A percentile compares a stretch with the other conserved stretches of the same genome.
phyloP scores from a whole-genome alignment of 1,140 invertebrate species.

The Aphaenogaster ashmeadi region DNA sequence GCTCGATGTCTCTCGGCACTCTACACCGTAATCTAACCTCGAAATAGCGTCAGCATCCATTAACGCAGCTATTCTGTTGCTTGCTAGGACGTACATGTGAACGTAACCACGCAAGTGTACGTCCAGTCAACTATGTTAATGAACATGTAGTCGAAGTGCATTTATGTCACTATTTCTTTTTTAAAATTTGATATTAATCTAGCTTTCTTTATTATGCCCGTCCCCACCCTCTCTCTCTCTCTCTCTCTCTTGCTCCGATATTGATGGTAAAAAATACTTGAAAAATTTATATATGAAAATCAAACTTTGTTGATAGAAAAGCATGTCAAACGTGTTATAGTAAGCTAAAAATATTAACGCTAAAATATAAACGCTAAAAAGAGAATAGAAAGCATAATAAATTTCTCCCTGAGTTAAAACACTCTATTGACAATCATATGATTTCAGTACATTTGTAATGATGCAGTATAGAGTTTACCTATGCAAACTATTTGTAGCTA shows the following conservation, averaged over 20 bases:
- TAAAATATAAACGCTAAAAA: not conserved
- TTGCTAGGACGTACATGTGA: constrained; percentile 48
- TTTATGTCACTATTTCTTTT: constrained; percentile 12
- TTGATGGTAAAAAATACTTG: not conserved
- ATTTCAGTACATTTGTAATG: not conserved
- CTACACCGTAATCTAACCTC: constrained; percentile 65
- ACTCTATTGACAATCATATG: not conserved
- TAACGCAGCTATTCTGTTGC: constrained; percentile 62
- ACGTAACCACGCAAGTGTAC: constrained; percentile 40
- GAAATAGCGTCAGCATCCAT: constrained; percentile 74
- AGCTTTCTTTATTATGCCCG: constrained; percentile 11
- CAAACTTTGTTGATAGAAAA: not conserved
- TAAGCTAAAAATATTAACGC: constrained; percentile 3
- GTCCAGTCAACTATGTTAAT: constrained; percentile 20
- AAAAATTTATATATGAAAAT: constrained; percentile 15
- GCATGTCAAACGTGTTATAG: not conserved
- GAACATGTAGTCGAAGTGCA: constrained; percentile 9
- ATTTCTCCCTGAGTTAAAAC: not conserved
- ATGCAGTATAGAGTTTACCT: not conserved
- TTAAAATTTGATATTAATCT: constrained; percentile 27
- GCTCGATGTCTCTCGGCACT: constrained; percentile 67
- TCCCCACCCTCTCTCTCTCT: not conserved
- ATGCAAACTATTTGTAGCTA: not conserved
- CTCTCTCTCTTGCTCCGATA: not conserved
- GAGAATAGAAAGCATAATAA: not conserved